Evolutionary conservation across 2,113 vertebrate genomes (phyloP).

Genomic region (Halichoeres trimaculatus): DNA sequence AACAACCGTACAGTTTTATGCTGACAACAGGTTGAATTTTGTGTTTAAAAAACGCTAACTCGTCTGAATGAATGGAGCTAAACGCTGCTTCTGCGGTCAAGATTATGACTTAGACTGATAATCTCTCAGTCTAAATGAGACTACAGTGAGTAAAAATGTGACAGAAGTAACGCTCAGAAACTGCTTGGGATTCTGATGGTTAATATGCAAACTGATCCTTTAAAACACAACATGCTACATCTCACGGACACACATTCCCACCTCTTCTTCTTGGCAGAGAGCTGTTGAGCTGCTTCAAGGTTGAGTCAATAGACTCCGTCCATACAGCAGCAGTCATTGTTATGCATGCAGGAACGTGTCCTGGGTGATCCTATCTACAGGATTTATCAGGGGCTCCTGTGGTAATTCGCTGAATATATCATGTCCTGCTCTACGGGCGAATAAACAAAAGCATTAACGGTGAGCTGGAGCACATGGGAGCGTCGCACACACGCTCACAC

Average conservation of each 20-base stretch:
- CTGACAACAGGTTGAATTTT: no score
- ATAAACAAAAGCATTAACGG: conserved; percentile 2
- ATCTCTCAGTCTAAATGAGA: no score
- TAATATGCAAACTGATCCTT: conserved; percentile 35
- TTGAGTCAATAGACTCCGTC: conserved; percentile 26
- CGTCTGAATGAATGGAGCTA: no score
- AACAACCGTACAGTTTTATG: no score
- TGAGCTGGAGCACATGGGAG: neutral
- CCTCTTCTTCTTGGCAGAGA: conserved; percentile 23
- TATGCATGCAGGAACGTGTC: conserved; percentile 38
- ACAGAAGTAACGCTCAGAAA: no score
- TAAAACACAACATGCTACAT: conserved; percentile 6
- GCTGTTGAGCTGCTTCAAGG: conserved; percentile 25
- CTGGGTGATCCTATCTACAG: conserved; percentile 25
- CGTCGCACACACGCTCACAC: neutral
- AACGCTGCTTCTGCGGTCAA: no score
- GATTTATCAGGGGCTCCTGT: conserved; percentile 28
- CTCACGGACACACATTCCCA: neutral
- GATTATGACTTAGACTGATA: no score
- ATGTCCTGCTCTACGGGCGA: conserved; percentile 19
- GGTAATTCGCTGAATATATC: conserved; percentile 31
- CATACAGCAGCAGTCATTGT: conserved; percentile 13
- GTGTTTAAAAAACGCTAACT: no score
- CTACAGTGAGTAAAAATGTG: no score
- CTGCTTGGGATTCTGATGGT: conserved; percentile 5